Conservation (phyloP, 2,888 invertebrate genomes). For the Scaptomyza reducta region DNA sequence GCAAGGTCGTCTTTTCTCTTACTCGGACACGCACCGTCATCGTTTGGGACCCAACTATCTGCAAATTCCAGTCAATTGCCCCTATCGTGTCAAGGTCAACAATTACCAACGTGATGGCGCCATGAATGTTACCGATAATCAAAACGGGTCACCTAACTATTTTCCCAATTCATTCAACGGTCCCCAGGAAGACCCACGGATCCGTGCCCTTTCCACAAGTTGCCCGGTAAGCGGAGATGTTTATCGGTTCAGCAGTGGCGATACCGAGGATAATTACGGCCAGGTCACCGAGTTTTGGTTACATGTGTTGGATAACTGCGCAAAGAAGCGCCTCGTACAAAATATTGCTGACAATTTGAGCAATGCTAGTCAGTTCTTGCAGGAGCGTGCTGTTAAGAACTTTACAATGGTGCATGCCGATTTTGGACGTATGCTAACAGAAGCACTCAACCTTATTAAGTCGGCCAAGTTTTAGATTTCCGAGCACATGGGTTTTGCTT, state of each 20-base stretch:
- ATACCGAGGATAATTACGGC: constrained; percentile 94
- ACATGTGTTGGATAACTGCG: constrained; percentile 90
- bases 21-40: constrained; percentile 96
- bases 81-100: constrained; percentile 88
- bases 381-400: constrained; percentile 93
- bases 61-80: constrained; percentile 98
- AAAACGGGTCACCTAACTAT: constrained; percentile 96
- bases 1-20: constrained; percentile 93
- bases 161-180: constrained; percentile 98
- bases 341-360: constrained; percentile 93
- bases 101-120: constrained; percentile 97
- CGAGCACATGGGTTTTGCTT: constrained; percentile 18
- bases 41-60: constrained; percentile 96
- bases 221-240: constrained; percentile 90
- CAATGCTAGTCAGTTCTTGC: constrained; percentile 93
- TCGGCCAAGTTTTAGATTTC: constrained; percentile 86
- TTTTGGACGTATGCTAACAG: constrained; percentile 90
- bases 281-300: constrained; percentile 93
- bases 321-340: constrained; percentile 88
- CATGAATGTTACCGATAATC: constrained; percentile 90
- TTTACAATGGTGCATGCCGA: constrained; percentile 92
- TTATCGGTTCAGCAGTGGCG: constrained; percentile 90
- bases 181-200: constrained; percentile 89
- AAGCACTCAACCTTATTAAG: constrained; percentile 87
- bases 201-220: constrained; percentile 86